Conservation (phyloP, 1,140 invertebrate genomes). For the Acromyrmex echinatior region DNA sequence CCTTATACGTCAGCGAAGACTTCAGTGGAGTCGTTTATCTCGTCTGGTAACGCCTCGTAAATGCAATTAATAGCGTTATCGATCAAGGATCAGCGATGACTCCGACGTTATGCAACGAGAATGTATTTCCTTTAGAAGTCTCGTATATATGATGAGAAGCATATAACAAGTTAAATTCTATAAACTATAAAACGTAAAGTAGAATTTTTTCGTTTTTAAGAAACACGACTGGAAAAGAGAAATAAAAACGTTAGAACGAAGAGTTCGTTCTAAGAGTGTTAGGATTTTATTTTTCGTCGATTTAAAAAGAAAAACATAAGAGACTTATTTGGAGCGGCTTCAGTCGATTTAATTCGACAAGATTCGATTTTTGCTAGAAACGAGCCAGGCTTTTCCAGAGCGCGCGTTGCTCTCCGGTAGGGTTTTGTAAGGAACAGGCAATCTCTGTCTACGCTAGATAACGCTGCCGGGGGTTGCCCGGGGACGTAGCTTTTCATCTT, state of each 20-base stretch:
- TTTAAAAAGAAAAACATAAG: background rate
- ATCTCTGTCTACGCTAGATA: conserved; percentile 84
- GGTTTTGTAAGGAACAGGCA: conserved; percentile 81
- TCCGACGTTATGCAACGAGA: conserved; percentile 41
- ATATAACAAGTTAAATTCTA: background rate
- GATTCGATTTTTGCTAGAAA: conserved; percentile 65
- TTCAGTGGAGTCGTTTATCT: conserved; percentile 58
- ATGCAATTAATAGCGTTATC: conserved; percentile 64
- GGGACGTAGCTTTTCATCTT: conserved; percentile 83
- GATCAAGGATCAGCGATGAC: conserved; percentile 53
- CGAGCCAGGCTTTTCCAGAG: conserved; percentile 51
- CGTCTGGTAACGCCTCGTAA: conserved; percentile 49
- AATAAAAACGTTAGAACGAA: too few relatives aligned
- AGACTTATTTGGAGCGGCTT: background rate
- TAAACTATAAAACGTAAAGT: background rate
- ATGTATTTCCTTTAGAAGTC: conserved; percentile 20
- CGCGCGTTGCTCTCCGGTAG: conserved; percentile 74
- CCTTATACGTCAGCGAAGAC: conserved; percentile 48
- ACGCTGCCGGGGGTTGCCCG: conserved; percentile 68
- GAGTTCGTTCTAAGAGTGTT: background rate
- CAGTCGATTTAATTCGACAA: conserved; percentile 31
- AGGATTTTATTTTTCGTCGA: background rate
- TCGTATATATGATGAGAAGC: background rate
- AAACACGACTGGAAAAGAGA: background rate
- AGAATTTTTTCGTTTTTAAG: background rate